Evolutionary conservation across 2,888 invertebrate species (phyloP).

Genomic region (Automeris io): DNA sequence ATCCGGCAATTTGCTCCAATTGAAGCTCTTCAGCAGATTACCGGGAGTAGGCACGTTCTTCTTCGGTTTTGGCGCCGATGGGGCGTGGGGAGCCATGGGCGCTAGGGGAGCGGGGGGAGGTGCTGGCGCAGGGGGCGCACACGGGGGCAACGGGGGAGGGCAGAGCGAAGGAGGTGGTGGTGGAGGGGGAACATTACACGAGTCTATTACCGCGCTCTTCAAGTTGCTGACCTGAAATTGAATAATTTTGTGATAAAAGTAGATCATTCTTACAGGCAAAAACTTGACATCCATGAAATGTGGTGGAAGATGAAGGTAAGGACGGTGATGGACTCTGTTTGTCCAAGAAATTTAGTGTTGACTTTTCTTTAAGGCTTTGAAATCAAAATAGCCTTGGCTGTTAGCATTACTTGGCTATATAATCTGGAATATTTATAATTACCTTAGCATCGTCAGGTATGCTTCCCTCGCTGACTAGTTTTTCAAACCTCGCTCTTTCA

Average conservation of each 20-base stretch:
- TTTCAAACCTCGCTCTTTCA: slow-evolving; percentile 89
- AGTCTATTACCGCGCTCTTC: slow-evolving; percentile 64
- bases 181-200: slow-evolving; percentile 38
- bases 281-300: too few species aligned
- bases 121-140: slow-evolving; percentile 78
- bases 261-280: neutral
- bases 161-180: slow-evolving; percentile 67
- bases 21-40: slow-evolving; percentile 96
- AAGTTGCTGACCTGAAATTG: slow-evolving; percentile 60
- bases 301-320: too few species aligned
- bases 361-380: too few species aligned
- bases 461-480: slow-evolving; percentile 92
- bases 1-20: slow-evolving; percentile 97
- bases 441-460: slow-evolving; percentile 96
- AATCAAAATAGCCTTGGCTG: too few species aligned
- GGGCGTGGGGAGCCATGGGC: slow-evolving; percentile 67
- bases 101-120: slow-evolving; percentile 78
- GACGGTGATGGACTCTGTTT: too few species aligned
- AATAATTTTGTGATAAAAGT: neutral
- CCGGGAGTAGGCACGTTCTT: slow-evolving; percentile 96
- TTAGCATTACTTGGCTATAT: too few species aligned
- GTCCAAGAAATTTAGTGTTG: too few species aligned
- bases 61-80: slow-evolving; percentile 78
- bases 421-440: slow-evolving; percentile 15
- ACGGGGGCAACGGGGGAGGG: slow-evolving; percentile 72